phyloP scores from a whole-genome alignment of 2,888 invertebrate genomes.

The Bombylius discolor region DNA sequence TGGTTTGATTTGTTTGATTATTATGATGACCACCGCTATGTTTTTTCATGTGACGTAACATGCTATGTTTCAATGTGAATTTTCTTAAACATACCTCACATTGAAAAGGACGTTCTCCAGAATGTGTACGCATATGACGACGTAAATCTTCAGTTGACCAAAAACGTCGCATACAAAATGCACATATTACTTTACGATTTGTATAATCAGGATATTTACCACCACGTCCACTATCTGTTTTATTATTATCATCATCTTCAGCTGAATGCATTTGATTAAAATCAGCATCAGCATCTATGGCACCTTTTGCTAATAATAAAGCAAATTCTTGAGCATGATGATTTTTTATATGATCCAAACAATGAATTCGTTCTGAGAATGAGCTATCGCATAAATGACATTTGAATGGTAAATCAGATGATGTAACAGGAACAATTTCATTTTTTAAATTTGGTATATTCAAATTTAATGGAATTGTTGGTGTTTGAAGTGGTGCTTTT shows the following conservation, averaged over 20 bases:
- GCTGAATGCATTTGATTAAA: constrained; percentile 25
- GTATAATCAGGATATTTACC: constrained; percentile 77
- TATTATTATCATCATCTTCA: constrained; percentile 51
- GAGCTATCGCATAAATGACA: constrained; percentile 87
- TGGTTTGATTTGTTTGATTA: constrained; percentile 19
- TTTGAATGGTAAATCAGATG: constrained; percentile 68
- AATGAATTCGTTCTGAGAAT: constrained; percentile 64
- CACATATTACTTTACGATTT: constrained; percentile 79
- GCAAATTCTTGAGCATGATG: constrained; percentile 67
- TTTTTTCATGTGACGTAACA: constrained; percentile 86
- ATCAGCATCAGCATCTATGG: constrained; percentile 47
- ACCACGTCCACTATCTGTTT: constrained; percentile 54
- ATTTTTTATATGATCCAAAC: constrained; percentile 67
- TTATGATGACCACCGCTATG: constrained; percentile 53
- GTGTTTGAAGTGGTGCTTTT: constrained; percentile 27
- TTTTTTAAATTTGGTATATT: constrained; percentile 20
- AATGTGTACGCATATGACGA: constrained; percentile 88
- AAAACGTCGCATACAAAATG: constrained; percentile 84
- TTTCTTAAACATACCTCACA: constrained; percentile 79
- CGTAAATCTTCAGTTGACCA: constrained; percentile 91
- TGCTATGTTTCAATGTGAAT: constrained; percentile 88
- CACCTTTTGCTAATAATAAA: constrained; percentile 69
- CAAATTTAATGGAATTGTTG: constrained; percentile 46
- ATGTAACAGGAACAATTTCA: constrained; percentile 20
- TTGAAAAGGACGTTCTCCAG: constrained; percentile 82